Percentiles rank a stretch among this genome's conserved stretches.
phyloP scores from a whole-genome alignment of 1,140 invertebrate genomes.

The Drosophila serrata region DNA sequence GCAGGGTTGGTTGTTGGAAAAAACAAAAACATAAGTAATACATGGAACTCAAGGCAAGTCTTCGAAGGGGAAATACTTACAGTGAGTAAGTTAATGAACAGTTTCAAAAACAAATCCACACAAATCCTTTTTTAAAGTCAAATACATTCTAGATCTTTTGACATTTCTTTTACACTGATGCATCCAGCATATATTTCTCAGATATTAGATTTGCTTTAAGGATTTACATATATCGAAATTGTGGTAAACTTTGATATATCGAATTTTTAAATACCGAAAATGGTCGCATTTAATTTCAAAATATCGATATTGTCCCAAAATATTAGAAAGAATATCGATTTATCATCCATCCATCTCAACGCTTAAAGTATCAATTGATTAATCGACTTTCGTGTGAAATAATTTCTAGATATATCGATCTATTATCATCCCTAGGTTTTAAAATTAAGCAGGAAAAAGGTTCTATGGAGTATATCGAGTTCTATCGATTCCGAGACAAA shows the following conservation, averaged over 20 bases:
- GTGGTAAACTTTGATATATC: neutral
- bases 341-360: neutral
- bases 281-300: neutral
- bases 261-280: neutral
- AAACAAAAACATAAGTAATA: constrained; percentile 19
- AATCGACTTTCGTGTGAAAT: neutral
- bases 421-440: neutral
- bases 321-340: neutral
- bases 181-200: neutral
- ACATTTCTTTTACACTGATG: constrained; percentile 1
- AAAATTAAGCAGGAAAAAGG: neutral
- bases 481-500: neutral
- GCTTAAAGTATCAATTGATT: neutral
- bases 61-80: constrained; percentile 1
- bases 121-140: neutral
- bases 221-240: neutral
- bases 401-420: neutral
- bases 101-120: neutral
- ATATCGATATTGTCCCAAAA: neutral
- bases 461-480: neutral
- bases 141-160: neutral
- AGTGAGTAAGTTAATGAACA: neutral
- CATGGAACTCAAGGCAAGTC: constrained; percentile 5
- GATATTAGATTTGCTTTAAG: neutral
- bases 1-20: neutral